A percentile compares a stretch with the other conserved stretches of the same genome.
Evolutionary conservation across 2,113 vertebrate genomes (phyloP).

Genomic region (Manacus vitellinus): DNA sequence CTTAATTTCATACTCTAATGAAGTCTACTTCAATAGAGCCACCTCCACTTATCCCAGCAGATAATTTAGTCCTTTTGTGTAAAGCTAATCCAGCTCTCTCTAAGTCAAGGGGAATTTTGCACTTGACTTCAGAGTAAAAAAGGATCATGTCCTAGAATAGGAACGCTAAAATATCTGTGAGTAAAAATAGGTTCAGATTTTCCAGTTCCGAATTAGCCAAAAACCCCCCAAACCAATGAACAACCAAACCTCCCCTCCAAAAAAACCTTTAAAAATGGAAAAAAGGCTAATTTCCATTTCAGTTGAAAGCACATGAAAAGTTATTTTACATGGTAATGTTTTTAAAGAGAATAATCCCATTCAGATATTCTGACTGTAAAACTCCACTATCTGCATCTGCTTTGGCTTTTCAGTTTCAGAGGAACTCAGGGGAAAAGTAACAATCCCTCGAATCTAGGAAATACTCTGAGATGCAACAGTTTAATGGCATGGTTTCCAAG

Average conservation of each 20-base stretch:
- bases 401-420: not conserved
- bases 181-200: not conserved
- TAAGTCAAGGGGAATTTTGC: conserved; percentile 34
- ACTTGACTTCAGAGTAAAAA: conserved; percentile 38
- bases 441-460: not conserved
- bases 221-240: not conserved
- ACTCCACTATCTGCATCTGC: not conserved
- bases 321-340: not conserved
- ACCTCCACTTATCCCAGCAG: not conserved
- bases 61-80: conserved; percentile 28
- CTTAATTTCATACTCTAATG: conserved; percentile 23
- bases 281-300: not conserved
- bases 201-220: not conserved
- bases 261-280: not conserved
- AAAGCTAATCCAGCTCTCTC: conserved; percentile 28
- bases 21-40: conserved; percentile 21
- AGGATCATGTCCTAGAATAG: not conserved
- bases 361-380: not conserved
- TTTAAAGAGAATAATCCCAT: not conserved
- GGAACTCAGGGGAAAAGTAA: not conserved
- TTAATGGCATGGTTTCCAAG: not conserved
- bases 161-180: not conserved
- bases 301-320: not conserved
- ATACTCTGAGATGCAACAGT: not conserved
- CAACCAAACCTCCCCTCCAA: not conserved